Conservation (phyloP, 2,113 vertebrate genomes). For the Corythoichthys haematopterus region DNA sequence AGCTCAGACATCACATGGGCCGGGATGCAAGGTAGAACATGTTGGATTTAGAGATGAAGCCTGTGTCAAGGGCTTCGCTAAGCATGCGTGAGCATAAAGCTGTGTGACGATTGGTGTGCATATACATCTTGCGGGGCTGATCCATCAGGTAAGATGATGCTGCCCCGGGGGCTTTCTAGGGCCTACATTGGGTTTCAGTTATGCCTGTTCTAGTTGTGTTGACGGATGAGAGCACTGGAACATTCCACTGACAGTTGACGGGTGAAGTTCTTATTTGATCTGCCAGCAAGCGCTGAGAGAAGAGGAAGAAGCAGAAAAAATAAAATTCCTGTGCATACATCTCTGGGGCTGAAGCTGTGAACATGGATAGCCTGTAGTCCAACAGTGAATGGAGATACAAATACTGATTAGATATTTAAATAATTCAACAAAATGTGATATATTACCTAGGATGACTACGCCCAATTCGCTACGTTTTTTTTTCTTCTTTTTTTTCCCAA, state of each 20-base stretch:
- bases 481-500: too few relatives aligned
- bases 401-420: conserved; percentile 2
- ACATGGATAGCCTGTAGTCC: not conserved
- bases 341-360: conserved; percentile 22
- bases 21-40: conserved; percentile 70
- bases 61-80: conserved; percentile 37
- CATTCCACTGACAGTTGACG: conserved; percentile 74
- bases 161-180: conserved; percentile 36
- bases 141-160: conserved; percentile 44
- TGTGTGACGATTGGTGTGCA: conserved; percentile 15
- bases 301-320: conserved; percentile 61
- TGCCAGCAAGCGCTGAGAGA: conserved; percentile 65
- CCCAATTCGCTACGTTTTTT: too few relatives aligned
- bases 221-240: conserved; percentile 61
- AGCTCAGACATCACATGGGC: conserved; percentile 76
- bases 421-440: not conserved
- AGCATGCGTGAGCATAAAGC: conserved; percentile 44
- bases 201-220: conserved; percentile 52
- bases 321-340: conserved; percentile 18
- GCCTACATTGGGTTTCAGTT: conserved; percentile 37
- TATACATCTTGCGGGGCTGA: conserved; percentile 5
- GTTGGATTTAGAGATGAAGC: conserved; percentile 65
- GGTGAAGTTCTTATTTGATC: conserved; percentile 67
- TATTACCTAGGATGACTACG: not conserved
- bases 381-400: conserved; percentile 4